Evolutionary conservation across 2,888 invertebrate genomes (phyloP).

Genomic region (Carcina quercana): DNA sequence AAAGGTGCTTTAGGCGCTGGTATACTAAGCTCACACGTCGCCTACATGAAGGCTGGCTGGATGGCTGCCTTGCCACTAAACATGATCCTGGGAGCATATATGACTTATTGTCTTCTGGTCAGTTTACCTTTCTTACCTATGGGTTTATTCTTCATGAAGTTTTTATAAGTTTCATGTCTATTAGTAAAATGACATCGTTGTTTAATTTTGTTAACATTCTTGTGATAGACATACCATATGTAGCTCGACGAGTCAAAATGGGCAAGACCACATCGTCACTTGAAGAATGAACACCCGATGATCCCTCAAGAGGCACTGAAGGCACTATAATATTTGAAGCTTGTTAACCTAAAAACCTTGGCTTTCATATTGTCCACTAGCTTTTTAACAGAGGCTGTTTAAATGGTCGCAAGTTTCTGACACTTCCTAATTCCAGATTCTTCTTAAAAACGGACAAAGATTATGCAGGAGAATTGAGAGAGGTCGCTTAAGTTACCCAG

Average conservation of each 20-base stretch:
- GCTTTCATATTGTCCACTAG: too few relatives aligned
- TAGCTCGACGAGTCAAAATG: too few relatives aligned
- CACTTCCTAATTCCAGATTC: slow-evolving; percentile 25
- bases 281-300: too few relatives aligned
- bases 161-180: too few relatives aligned
- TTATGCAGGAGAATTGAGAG: slow-evolving; percentile 37
- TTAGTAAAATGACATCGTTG: too few relatives aligned
- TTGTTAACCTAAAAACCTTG: too few relatives aligned
- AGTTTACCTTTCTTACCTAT: slow-evolving; percentile 21
- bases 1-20: slow-evolving; percentile 56
- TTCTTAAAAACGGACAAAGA: slow-evolving; percentile 36
- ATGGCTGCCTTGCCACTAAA: slow-evolving; percentile 23
- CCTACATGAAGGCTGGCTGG: slow-evolving; percentile 40
- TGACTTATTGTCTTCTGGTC: slow-evolving; percentile 43
- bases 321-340: too few relatives aligned
- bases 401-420: not conserved
- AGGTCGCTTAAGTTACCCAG: slow-evolving; percentile 45
- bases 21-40: slow-evolving; percentile 43
- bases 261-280: too few relatives aligned
- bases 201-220: too few relatives aligned
- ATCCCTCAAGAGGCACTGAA: too few relatives aligned
- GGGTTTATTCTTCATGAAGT: too few relatives aligned
- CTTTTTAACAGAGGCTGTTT: not conserved
- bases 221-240: too few relatives aligned
- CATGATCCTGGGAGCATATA: slow-evolving; percentile 35